phyloP scores from a whole-genome alignment of 2,797 vertebrate genomes.

The Capromys pilorides region DNA sequence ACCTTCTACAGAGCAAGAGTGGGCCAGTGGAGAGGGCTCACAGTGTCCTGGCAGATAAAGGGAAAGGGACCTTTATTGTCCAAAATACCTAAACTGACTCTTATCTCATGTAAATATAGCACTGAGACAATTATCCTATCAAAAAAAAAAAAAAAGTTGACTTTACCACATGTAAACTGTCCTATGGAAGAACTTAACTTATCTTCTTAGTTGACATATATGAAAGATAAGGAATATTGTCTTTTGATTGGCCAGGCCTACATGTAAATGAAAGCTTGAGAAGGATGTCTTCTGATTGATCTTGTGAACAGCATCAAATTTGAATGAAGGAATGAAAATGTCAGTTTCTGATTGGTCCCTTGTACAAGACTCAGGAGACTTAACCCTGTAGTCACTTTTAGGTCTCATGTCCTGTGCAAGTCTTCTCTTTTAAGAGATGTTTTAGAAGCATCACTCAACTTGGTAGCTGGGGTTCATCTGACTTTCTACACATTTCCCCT shows the following conservation, averaged over 20 bases:
- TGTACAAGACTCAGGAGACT: neutral
- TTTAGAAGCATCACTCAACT: neutral
- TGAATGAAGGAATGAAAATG: neutral
- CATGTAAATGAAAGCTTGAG: neutral
- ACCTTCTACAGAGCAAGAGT: neutral
- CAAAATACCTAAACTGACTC: neutral
- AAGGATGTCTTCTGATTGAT: neutral
- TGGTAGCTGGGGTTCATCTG: neutral
- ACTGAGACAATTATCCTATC: too few species aligned
- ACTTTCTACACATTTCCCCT: neutral
- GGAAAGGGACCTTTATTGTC: neutral
- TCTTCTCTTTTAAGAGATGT: neutral
- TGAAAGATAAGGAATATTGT: neutral
- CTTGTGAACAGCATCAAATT: neutral
- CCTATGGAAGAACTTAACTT: neutral
- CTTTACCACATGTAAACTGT: neutral
- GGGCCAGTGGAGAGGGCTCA: neutral
- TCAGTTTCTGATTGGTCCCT: neutral
- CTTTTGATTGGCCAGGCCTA: neutral
- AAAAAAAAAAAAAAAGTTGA: neutral
- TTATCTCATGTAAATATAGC: neutral
- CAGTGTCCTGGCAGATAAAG: neutral
- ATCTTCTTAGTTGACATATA: neutral
- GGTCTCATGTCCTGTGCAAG: neutral
- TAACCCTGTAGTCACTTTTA: neutral